Evolutionary conservation across 2,888 invertebrate species (phyloP).

Genomic region (Antheraea yamamai): DNA sequence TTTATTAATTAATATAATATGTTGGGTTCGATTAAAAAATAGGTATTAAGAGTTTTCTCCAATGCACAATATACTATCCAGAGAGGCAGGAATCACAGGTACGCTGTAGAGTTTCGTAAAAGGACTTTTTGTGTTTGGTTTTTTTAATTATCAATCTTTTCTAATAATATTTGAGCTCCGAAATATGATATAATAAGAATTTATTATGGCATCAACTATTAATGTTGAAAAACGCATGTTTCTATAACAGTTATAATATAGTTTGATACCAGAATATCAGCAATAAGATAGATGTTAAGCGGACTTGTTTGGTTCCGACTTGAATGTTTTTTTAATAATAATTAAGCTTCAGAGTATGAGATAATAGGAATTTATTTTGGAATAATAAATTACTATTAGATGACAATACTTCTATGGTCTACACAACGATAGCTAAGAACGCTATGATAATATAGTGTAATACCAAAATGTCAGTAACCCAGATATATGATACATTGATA

Average conservation of each 20-base stretch:
- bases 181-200: too few relatives aligned
- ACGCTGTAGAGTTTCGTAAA: not conserved
- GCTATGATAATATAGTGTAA: not conserved
- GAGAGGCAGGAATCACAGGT: not conserved
- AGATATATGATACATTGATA: not conserved
- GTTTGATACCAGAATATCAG: not conserved
- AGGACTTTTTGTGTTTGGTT: not conserved
- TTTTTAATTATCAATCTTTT: not conserved
- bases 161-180: not conserved
- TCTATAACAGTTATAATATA: not conserved
- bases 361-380: too few relatives aligned
- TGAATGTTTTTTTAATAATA: constrained; percentile 1
- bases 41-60: not conserved
- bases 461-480: not conserved
- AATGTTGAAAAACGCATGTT: not conserved
- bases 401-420: not conserved
- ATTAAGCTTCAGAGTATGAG: too few relatives aligned
- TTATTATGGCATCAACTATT: not conserved
- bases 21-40: not conserved
- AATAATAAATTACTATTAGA: not conserved
- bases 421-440: not conserved
- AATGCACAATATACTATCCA: not conserved
- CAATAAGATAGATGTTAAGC: not conserved
- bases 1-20: not conserved
- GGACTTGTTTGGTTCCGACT: constrained; percentile 5